A percentile compares a stretch with the other conserved stretches of the same genome.
Conservation (phyloP, 2,888 invertebrate species). For the Marronus borbonicus region DNA sequence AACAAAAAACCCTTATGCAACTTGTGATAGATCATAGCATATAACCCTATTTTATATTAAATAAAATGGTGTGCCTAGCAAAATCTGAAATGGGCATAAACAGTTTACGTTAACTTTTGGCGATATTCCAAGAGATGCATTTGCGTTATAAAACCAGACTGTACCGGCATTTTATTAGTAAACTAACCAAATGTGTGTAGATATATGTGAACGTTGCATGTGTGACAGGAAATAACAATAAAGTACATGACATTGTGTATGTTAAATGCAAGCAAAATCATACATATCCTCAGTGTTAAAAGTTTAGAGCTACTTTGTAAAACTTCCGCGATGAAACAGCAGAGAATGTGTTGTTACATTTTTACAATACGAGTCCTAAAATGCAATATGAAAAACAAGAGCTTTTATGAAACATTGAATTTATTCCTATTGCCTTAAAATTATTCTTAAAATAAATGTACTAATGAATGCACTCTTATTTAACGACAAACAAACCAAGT, state of each 20-base stretch:
- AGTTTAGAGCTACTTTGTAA: no score
- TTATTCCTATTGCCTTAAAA: no score
- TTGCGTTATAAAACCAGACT: slow-evolving; percentile 4
- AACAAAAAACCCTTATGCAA: no score
- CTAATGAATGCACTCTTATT: not conserved
- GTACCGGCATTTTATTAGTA: slow-evolving; percentile 6
- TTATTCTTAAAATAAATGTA: not conserved
- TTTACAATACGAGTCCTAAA: no score
- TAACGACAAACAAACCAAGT: not conserved
- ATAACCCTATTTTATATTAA: not conserved
- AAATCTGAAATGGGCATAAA: not conserved
- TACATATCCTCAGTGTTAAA: not conserved
- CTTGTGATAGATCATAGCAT: no score
- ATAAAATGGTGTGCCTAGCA: not conserved
- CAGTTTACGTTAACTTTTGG: not conserved
- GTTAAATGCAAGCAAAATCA: slow-evolving; percentile 14
- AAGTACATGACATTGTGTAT: slow-evolving; percentile 10
- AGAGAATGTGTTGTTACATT: no score
- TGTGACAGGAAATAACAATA: slow-evolving; percentile 25
- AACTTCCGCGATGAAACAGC: no score
- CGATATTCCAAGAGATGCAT: not conserved
- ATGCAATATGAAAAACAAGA: no score
- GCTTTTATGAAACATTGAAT: no score
- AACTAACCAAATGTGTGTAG: slow-evolving; percentile 15
- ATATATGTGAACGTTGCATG: slow-evolving; percentile 22